A percentile compares a stretch with the other conserved stretches of the same genome.
Conservation (phyloP, 2,888 invertebrate genomes). For the Cyrtodaria siliqua region DNA sequence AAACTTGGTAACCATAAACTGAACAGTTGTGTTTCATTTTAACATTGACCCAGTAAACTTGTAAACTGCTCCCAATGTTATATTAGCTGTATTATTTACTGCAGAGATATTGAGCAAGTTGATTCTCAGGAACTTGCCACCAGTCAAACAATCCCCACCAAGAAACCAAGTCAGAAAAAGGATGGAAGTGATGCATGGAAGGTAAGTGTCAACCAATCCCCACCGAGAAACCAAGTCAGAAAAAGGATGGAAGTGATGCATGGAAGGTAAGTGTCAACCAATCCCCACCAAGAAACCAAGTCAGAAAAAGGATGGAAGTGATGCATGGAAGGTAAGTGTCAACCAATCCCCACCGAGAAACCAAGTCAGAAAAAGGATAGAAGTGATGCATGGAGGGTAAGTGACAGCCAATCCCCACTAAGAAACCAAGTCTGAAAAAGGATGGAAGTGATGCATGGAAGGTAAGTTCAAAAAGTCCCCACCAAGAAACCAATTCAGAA, state of each 20-base stretch:
- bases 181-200: constrained; percentile 67
- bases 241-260: constrained; percentile 54
- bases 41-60: no score
- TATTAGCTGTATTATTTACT: no score
- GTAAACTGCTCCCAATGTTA: no score
- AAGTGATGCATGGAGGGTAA: constrained; percentile 70
- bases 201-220: constrained; percentile 64
- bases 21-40: no score
- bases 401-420: constrained; percentile 60
- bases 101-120: background rate
- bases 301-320: constrained; percentile 61
- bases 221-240: constrained; percentile 65
- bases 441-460: constrained; percentile 67
- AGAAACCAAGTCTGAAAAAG: constrained; percentile 66
- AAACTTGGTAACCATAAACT: no score
- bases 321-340: constrained; percentile 73
- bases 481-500: constrained; percentile 66
- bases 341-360: constrained; percentile 67
- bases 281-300: constrained; percentile 69
- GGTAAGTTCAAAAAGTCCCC: constrained; percentile 62
- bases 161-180: constrained; percentile 66
- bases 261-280: no score
- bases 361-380: constrained; percentile 61
- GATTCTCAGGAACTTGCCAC: constrained; percentile 13
- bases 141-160: constrained; percentile 52